Evolutionary conservation across 2,888 invertebrate genomes (phyloP).

Genomic region (Drosophila parthenogenetica): DNA sequence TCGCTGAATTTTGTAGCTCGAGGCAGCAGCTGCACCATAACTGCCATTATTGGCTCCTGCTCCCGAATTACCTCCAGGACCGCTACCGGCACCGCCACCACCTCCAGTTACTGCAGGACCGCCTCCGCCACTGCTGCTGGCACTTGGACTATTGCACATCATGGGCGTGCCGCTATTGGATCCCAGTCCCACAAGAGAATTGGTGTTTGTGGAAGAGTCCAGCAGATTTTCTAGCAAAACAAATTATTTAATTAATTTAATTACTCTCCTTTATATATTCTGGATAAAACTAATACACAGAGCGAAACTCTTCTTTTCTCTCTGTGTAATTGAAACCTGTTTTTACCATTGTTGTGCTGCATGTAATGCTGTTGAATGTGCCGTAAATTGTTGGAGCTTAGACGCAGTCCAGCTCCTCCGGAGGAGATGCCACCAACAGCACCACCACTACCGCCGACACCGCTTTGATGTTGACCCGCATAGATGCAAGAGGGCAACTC

Average conservation of each 20-base stretch:
- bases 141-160: constrained; percentile 79
- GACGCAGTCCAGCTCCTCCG: constrained; percentile 67
- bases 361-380: constrained; percentile 85
- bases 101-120: constrained; percentile 37
- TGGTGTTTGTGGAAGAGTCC: constrained; percentile 80
- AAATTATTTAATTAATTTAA: too few relatives aligned
- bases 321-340: neutral
- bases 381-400: constrained; percentile 82
- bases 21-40: constrained; percentile 65
- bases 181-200: constrained; percentile 58
- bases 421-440: constrained; percentile 48
- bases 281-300: too few relatives aligned
- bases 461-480: constrained; percentile 87
- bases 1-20: constrained; percentile 91
- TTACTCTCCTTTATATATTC: too few relatives aligned
- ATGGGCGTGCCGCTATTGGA: constrained; percentile 62
- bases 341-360: constrained; percentile 82
- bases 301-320: too few relatives aligned
- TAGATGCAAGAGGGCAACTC: constrained; percentile 94
- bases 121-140: constrained; percentile 68
- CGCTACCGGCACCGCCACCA: constrained; percentile 24
- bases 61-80: constrained; percentile 22
- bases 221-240: constrained; percentile 73
- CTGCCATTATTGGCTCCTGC: constrained; percentile 40
- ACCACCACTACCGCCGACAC: constrained; percentile 47